These are phyloP conservation scores for Spinus olivaceus DNA, from an alignment of 2,797 vertebrate species.

Conservation along the genomic window DNA sequence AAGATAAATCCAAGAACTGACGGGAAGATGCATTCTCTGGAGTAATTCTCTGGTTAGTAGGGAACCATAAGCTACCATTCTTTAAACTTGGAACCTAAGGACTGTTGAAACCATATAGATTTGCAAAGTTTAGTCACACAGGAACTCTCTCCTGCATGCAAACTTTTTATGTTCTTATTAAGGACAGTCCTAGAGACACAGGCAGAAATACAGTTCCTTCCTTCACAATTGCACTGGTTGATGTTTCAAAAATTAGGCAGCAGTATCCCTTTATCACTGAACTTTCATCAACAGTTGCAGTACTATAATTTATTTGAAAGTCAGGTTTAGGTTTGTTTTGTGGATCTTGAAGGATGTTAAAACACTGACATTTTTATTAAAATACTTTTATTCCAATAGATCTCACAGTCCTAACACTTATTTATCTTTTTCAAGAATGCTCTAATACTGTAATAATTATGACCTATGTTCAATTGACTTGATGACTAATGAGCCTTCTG, in stretches of 20 bases:
- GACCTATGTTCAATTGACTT: constrained; percentile 56
- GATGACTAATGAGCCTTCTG: constrained; percentile 47
- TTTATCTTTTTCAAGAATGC: constrained; percentile 40
- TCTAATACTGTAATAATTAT: constrained; percentile 42
- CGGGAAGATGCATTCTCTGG: background rate
- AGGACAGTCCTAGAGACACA: background rate
- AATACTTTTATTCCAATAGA: constrained; percentile 33
- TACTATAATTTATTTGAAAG: background rate
- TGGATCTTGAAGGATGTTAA: constrained; percentile 11
- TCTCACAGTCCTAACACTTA: constrained; percentile 9
- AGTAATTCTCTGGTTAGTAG: background rate
- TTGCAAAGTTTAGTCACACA: background rate
- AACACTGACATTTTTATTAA: constrained; percentile 45
- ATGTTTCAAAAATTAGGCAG: background rate
- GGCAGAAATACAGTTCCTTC: background rate
- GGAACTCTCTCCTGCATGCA: background rate
- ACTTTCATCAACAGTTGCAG: background rate
- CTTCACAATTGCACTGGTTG: background rate
- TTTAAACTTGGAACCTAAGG: background rate
- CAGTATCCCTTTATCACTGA: background rate
- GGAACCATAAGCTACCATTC: background rate
- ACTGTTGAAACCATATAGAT: rapidly evolving
- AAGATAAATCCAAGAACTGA: background rate
- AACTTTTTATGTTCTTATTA: background rate
- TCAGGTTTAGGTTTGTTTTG: background rate